Conservation (phyloP, 2,113 vertebrate species). For the Aegithalos caudatus region DNA sequence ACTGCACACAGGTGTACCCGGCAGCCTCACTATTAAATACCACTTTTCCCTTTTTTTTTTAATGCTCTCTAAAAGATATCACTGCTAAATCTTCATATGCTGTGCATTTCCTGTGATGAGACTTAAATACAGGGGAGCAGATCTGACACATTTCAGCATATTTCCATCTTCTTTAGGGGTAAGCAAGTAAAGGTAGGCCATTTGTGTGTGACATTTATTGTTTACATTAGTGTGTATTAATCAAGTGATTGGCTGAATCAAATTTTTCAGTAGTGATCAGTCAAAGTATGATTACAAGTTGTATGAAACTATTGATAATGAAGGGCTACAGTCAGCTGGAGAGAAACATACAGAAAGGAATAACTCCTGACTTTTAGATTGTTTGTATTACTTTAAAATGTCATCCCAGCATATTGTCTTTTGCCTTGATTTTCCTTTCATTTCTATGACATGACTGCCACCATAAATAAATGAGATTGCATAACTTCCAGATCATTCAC, state of each 20-base stretch:
- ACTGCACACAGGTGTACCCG: not conserved
- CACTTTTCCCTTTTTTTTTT: not conserved
- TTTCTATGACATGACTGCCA: not conserved
- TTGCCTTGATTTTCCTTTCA: not conserved
- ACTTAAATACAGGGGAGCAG: not conserved
- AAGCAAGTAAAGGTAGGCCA: not conserved
- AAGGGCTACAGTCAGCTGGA: not conserved
- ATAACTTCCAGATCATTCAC: not conserved
- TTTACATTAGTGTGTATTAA: not conserved
- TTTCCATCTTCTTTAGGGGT: not conserved
- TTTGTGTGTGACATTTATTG: not conserved
- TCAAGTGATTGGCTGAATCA: not conserved
- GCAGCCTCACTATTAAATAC: not conserved
- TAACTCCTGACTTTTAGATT: not conserved
- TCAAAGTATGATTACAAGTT: not conserved
- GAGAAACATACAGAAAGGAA: not conserved
- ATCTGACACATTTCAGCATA: not conserved
- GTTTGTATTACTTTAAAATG: not conserved
- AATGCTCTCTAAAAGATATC: not conserved
- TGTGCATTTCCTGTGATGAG: not conserved
- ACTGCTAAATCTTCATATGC: not conserved
- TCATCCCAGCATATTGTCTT: not conserved
- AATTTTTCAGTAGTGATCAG: not conserved
- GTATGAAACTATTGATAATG: not conserved
- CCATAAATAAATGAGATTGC: not conserved